A percentile compares a stretch with the other conserved stretches of the same genome.
Evolutionary conservation across 2,888 invertebrate species (phyloP).

Genomic region (Tanypteryx hageni): DNA sequence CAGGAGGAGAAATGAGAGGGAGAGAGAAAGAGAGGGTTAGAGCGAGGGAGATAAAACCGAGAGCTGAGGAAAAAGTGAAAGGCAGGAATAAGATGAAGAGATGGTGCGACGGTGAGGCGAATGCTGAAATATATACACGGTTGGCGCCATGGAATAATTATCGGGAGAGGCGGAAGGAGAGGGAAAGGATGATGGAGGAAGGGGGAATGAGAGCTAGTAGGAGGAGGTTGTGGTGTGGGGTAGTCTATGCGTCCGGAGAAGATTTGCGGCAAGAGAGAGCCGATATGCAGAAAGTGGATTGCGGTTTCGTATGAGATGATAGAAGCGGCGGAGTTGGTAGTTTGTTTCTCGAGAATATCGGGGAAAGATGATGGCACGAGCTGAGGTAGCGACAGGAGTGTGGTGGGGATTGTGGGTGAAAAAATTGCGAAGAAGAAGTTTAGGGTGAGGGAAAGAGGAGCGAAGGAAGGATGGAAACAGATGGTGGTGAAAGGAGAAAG

Average conservation of each 20-base stretch:
- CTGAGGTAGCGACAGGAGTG: too few relatives aligned
- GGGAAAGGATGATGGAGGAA: background rate
- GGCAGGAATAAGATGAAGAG: background rate
- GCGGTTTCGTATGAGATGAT: too few relatives aligned
- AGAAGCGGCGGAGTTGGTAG: too few relatives aligned
- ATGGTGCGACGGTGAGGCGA: background rate
- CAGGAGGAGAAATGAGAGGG: background rate
- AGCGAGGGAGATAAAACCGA: background rate
- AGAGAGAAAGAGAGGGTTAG: background rate
- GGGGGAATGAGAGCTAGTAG: background rate
- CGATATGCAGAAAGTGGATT: too few relatives aligned
- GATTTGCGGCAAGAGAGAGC: background rate
- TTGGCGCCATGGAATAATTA: constrained; percentile 22
- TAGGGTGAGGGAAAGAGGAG: too few relatives aligned
- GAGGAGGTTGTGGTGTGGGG: background rate
- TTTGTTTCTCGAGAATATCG: too few relatives aligned
- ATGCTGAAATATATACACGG: constrained; percentile 5
- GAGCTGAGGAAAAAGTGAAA: background rate
- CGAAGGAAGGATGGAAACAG: too few relatives aligned
- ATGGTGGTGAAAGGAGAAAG: too few relatives aligned
- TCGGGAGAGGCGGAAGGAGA: background rate
- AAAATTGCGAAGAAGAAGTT: too few relatives aligned
- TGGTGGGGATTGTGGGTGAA: too few relatives aligned
- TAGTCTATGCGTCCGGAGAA: background rate
- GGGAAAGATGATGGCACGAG: too few relatives aligned